Conservation (phyloP, 2,113 vertebrate species). For the Nymphicus hollandicus region DNA sequence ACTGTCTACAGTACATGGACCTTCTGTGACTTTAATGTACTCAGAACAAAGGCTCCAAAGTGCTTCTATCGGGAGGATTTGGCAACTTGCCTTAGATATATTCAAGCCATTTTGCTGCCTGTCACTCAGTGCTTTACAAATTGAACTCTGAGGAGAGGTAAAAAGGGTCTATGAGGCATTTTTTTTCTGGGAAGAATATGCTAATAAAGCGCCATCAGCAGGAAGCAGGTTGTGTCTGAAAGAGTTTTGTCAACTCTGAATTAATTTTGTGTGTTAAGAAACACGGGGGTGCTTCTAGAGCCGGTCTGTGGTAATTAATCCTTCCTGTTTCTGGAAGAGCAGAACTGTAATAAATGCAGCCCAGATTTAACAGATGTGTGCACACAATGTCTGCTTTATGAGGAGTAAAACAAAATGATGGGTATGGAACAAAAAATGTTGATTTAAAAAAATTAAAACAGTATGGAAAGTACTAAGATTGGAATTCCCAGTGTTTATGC, state of each 20-base stretch:
- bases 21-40: slow-evolving; percentile 86
- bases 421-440: slow-evolving; percentile 76
- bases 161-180: slow-evolving; percentile 78
- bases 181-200: slow-evolving; percentile 88
- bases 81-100: slow-evolving; percentile 83
- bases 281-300: slow-evolving; percentile 78
- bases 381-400: slow-evolving; percentile 81
- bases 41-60: slow-evolving; percentile 83
- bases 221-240: slow-evolving; percentile 86
- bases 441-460: slow-evolving; percentile 77
- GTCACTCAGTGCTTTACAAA: slow-evolving; percentile 85
- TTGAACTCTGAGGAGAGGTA: slow-evolving; percentile 84
- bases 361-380: slow-evolving; percentile 81
- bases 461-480: slow-evolving; percentile 67
- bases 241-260: slow-evolving; percentile 90
- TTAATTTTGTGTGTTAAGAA: slow-evolving; percentile 87
- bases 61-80: slow-evolving; percentile 77
- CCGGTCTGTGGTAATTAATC: slow-evolving; percentile 82
- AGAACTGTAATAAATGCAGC: slow-evolving; percentile 77
- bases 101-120: slow-evolving; percentile 85
- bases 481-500: slow-evolving; percentile 77
- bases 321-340: slow-evolving; percentile 82
- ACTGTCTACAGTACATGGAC: slow-evolving; percentile 80
- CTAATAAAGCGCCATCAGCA: slow-evolving; percentile 86
- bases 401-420: slow-evolving; percentile 76